These are phyloP conservation scores for Rhysida immarginata DNA, from an alignment of 1,140 invertebrate species.

Conservation along the genomic window DNA sequence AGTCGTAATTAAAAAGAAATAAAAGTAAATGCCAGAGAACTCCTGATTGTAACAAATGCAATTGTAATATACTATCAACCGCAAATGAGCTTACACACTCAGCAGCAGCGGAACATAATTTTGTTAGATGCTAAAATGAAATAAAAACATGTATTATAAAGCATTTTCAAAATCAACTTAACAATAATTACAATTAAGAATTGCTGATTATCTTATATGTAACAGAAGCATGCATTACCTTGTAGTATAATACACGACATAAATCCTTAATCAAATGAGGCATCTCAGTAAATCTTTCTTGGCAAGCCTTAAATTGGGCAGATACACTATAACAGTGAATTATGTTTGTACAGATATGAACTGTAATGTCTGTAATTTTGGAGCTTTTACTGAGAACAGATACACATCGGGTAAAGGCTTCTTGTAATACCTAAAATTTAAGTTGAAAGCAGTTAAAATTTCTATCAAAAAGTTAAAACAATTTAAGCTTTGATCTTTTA, in stretches of 20 bases:
- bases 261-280: slow-evolving; percentile 73
- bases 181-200: background rate
- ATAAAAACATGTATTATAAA: slow-evolving; percentile 1
- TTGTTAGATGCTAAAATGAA: slow-evolving; percentile 49
- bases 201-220: background rate
- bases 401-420: slow-evolving; percentile 81
- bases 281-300: slow-evolving; percentile 72
- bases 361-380: slow-evolving; percentile 60
- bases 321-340: slow-evolving; percentile 85
- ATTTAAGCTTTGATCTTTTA: no score
- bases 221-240: slow-evolving; percentile 37
- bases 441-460: no score
- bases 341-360: slow-evolving; percentile 85
- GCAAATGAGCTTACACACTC: slow-evolving; percentile 71
- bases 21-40: slow-evolving; percentile 82
- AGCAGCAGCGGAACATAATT: slow-evolving; percentile 61
- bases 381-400: slow-evolving; percentile 65
- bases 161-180: background rate
- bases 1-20: slow-evolving; percentile 91
- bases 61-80: slow-evolving; percentile 68
- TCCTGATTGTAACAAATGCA: slow-evolving; percentile 76
- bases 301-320: slow-evolving; percentile 79
- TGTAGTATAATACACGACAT: slow-evolving; percentile 75
- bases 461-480: no score
- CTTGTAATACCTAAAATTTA: slow-evolving; percentile 54